Base-by-base conservation (phyloP, 2,888 invertebrate species). In the Drosophila algonquin region DNA sequence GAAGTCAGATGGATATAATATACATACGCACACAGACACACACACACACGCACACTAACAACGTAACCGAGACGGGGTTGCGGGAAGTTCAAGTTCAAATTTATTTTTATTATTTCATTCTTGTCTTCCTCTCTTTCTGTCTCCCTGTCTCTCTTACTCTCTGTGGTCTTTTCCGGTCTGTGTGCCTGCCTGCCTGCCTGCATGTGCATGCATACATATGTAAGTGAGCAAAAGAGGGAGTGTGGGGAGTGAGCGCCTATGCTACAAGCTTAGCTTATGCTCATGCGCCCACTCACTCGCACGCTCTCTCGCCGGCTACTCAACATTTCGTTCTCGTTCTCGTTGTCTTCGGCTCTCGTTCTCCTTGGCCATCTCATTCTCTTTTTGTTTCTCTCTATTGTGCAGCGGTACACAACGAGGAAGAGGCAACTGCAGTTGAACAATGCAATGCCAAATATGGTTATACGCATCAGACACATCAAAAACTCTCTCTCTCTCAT, bases 61-160 rank as follows among this genome's bases (percentile, higher is more conserved):
- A 27, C 45, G 45, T 16, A n/a, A 51, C 46, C 55, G 52, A 61
- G 56, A 75, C 50, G 73, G 77, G 81, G 40, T 40, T 64, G 82
- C 73, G 81, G 83, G 79, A 84, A 84, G 83, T 88, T 84, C 83
- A 84, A 84, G 83, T 84, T 84, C 88, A 84, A 83, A 84, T 80
- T 80, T 77, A 79, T 80, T 82, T 88, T 75, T 80, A 80, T 86
- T 77, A 48, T 76, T 74, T 63, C 32, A 56, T 50, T 67, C 56
- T 64, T 35, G 48, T 53, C 30, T 35, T 35, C 18, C 52, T n/a
- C 35, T 35, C 3, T 40, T 16, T 10, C 35, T 51, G 21, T n/a
- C 35, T 35, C 3, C 18, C 18, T 14, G 27, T 40, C 21, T 10
- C 35, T 51, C 51, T 18, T 81, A 16, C 44, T 46, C 48, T 30